Evolutionary conservation across 2,113 vertebrate genomes (phyloP).

Genomic region (Sceloporus tristichus): DNA sequence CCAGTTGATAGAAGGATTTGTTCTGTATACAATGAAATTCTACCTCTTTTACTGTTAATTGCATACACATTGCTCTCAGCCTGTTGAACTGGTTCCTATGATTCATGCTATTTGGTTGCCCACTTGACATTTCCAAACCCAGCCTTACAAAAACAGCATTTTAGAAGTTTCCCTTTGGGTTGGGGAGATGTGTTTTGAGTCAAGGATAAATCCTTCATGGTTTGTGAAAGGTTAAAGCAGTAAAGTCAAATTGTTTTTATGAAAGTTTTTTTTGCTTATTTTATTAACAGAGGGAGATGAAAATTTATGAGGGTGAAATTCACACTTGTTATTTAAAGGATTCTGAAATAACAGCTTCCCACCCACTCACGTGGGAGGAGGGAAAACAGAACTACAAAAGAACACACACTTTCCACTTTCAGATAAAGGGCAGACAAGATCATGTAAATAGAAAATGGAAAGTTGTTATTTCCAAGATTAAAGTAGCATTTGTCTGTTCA

Average conservation of each 20-base stretch:
- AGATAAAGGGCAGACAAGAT: constrained; percentile 58
- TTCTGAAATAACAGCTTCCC: constrained; percentile 71
- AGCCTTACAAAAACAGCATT: constrained; percentile 44
- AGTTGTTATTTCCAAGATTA: neutral
- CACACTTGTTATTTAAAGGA: constrained; percentile 65
- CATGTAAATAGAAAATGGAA: constrained; percentile 34
- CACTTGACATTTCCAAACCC: constrained; percentile 59
- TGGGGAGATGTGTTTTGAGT: constrained; percentile 60
- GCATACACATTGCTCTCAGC: constrained; percentile 57
- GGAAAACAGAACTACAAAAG: constrained; percentile 56
- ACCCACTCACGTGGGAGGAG: constrained; percentile 53
- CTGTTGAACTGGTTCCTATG: constrained; percentile 54
- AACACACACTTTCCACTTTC: constrained; percentile 52
- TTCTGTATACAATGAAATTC: constrained; percentile 59
- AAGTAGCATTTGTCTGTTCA: neutral
- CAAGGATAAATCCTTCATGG: constrained; percentile 55
- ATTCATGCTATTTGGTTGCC: constrained; percentile 58
- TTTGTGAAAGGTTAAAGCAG: constrained; percentile 67
- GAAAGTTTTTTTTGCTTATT: constrained; percentile 59
- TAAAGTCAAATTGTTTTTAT: constrained; percentile 66
- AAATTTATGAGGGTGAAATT: constrained; percentile 71
- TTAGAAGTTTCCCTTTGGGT: constrained; percentile 52
- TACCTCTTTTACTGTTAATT: constrained; percentile 47
- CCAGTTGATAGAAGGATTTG: constrained; percentile 45
- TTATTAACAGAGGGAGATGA: constrained; percentile 62